Evolutionary conservation across 2,797 vertebrate genomes (phyloP).

Genomic region (Loriculus beryllinus): DNA sequence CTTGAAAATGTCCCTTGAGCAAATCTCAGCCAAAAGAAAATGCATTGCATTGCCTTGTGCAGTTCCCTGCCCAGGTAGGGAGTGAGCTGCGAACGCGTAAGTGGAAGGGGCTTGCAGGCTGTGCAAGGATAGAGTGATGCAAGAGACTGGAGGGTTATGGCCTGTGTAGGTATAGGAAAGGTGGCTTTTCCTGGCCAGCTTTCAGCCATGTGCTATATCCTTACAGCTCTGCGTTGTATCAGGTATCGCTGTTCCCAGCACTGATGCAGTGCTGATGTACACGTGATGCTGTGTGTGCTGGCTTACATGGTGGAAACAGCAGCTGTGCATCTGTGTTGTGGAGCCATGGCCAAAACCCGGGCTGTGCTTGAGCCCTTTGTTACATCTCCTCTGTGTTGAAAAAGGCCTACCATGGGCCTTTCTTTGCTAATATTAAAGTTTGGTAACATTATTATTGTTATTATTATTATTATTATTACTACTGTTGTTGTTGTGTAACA

Average conservation of each 20-base stretch:
- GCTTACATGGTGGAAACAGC: rapidly evolving
- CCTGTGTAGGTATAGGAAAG: neutral
- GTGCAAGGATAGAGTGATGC: rapidly evolving
- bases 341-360: neutral
- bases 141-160: neutral
- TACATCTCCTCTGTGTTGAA: neutral
- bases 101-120: neutral
- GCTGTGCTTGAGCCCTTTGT: neutral
- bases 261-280: rapidly evolving
- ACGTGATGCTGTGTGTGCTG: rapidly evolving
- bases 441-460: neutral
- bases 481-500: neutral
- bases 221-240: rapidly evolving
- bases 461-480: neutral
- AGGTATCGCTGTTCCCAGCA: rapidly evolving
- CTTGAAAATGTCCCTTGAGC: neutral
- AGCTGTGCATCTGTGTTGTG: neutral
- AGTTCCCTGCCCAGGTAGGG: neutral
- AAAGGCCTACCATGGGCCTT: neutral
- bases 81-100: neutral
- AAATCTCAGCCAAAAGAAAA: neutral
- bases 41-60: neutral
- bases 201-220: neutral
- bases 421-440: neutral
- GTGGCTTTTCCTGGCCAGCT: neutral